These are phyloP conservation scores for Aldabrachelys gigantea DNA, from an alignment of 2,113 vertebrate species.

Conservation along the genomic window DNA sequence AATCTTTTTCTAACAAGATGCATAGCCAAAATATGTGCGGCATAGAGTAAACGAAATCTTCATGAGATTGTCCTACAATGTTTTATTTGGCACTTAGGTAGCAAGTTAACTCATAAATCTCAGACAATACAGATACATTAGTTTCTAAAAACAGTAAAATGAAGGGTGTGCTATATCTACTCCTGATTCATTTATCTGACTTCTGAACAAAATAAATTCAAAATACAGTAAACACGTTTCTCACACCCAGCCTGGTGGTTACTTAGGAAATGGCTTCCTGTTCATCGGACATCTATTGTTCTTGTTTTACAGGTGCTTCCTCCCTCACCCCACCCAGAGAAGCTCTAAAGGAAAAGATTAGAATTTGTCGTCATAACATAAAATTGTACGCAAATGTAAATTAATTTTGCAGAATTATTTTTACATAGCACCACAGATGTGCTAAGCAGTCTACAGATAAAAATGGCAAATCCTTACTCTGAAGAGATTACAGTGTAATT, in stretches of 20 bases:
- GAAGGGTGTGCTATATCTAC: background rate
- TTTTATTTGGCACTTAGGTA: background rate
- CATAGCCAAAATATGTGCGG: background rate
- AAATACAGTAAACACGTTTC: slow-evolving; percentile 49
- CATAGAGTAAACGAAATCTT: background rate
- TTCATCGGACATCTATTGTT: slow-evolving; percentile 74
- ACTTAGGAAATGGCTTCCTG: slow-evolving; percentile 71
- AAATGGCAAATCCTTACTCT: background rate
- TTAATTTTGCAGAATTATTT: background rate
- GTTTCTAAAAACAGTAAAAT: background rate
- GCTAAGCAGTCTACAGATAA: background rate
- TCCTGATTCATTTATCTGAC: slow-evolving; percentile 20
- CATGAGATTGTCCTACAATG: background rate
- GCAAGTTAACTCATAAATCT: background rate
- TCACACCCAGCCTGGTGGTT: slow-evolving; percentile 36
- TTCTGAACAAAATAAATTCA: slow-evolving; percentile 25
- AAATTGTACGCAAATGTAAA: background rate
- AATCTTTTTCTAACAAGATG: background rate
- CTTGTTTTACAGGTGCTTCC: slow-evolving; percentile 81
- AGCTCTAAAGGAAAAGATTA: slow-evolving; percentile 21
- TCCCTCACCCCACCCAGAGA: slow-evolving; percentile 57
- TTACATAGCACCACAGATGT: background rate
- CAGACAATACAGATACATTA: background rate
- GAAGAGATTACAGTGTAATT: background rate
- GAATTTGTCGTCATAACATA: slow-evolving; percentile 37